Base-by-base conservation (phyloP, 2,113 vertebrate genomes). In the Empidonax alnorum region DNA sequence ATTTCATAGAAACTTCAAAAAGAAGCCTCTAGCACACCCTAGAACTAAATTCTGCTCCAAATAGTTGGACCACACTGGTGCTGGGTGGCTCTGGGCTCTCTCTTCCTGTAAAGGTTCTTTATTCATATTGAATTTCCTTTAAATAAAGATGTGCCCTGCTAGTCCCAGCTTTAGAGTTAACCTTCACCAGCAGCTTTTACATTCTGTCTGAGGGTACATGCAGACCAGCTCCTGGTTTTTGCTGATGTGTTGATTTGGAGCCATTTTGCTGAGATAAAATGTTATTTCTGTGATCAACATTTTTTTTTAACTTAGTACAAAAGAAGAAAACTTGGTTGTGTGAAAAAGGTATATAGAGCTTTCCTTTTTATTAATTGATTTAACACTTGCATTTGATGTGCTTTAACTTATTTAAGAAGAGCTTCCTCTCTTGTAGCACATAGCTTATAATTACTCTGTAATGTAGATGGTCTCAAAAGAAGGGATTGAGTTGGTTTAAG, bases 401-500 rank as follows among this genome's bases (percentile, higher is more conserved):
- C 35, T 91, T 91, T 73, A 62, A 84, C 44, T 65, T 76, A 73
- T 73, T 79, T 84, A 87, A 94, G 61, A 65, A 68, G 49, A 76
- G 31, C 31, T 85, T 66, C 44, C 42, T 76, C 58, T 74, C 50
- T 77, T 71, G 35, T 87, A 90, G 62, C 63, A n/a, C 22, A 37
- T n/a, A 73, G 22, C 31, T 92, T 80, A 66, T 86, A 87, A 77
- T 89, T 89, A 74, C 53, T 52, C 5, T 79, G 67, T 49, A 91
- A 76, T 53, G 61, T 91, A 79, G 63, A 68, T 69, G 59, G 69
- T 74, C 77, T 95, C 84, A 82, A 22, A 95, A 90, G 68, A 84
- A 85, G 33, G 14, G 46, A 76, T n/a, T 66, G 61, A 82, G 52
- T 65, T 84, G 42, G 81, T 79, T 91, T 88, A 72, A 83, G 74